These are phyloP conservation scores for Stomatorhinus ivindoensis DNA, from an alignment of 2,113 vertebrate species.

Conservation along the genomic window DNA sequence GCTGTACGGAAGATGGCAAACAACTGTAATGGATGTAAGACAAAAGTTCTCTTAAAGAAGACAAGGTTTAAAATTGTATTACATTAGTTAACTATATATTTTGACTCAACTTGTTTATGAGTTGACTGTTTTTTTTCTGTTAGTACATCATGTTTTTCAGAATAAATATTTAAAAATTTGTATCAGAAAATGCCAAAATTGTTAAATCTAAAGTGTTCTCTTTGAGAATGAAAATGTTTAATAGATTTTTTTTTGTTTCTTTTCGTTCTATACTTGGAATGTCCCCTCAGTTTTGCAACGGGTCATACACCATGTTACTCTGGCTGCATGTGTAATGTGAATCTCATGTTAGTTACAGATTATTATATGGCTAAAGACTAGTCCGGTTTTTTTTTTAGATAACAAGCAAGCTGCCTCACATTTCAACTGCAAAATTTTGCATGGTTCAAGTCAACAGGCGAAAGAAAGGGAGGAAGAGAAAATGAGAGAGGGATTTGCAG, in stretches of 20 bases:
- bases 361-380: not conserved
- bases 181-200: not conserved
- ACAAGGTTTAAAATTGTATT: constrained; percentile 9
- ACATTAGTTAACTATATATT: not conserved
- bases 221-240: not conserved
- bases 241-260: not conserved
- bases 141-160: constrained; percentile 3
- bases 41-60: not conserved
- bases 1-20: not conserved
- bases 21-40: not conserved
- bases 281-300: not conserved
- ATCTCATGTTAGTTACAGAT: not conserved
- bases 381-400: not conserved
- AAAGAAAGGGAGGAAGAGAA: not conserved
- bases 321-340: not conserved
- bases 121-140: not conserved
- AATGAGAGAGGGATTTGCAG: not conserved
- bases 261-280: not conserved
- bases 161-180: not conserved
- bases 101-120: constrained; percentile 24
- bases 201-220: not conserved
- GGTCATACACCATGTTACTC: not conserved
- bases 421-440: not conserved
- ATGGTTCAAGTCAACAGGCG: not conserved
- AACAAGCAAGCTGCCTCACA: not conserved